Percentiles rank a stretch among this genome's conserved stretches.
Evolutionary conservation across 2,113 vertebrate genomes (phyloP).

Genomic region (Ophiodon elongatus): DNA sequence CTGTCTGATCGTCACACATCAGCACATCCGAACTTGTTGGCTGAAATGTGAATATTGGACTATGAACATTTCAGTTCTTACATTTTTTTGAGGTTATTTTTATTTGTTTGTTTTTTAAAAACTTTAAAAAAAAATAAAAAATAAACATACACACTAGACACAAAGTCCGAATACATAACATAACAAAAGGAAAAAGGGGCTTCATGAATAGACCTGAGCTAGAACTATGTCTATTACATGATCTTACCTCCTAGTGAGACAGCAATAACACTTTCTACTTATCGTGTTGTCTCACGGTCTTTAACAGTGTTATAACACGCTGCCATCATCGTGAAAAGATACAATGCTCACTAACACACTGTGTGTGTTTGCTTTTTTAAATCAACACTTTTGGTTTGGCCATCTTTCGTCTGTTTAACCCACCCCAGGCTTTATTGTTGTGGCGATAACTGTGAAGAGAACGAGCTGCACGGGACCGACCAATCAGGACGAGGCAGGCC

Average conservation of each 20-base stretch:
- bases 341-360: not conserved
- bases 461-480: not conserved
- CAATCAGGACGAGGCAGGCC: constrained; percentile 44
- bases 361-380: not conserved
- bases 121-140: not conserved
- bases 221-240: not conserved
- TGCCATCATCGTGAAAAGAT: not conserved
- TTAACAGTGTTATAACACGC: not conserved
- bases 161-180: not conserved
- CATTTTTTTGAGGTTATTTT: not conserved
- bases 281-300: not conserved
- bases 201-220: not conserved
- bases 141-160: not conserved
- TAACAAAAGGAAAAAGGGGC: not conserved
- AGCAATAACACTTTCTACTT: not conserved
- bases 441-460: not conserved
- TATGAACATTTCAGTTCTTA: not conserved
- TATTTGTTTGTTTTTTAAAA: no score
- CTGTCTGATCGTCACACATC: not conserved
- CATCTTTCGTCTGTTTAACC: constrained; percentile 7
- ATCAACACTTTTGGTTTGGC: not conserved
- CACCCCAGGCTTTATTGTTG: constrained; percentile 45
- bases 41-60: not conserved
- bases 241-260: not conserved
- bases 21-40: no score